Conservation (phyloP, 1,140 invertebrate species). For the Lethrus apterus region DNA sequence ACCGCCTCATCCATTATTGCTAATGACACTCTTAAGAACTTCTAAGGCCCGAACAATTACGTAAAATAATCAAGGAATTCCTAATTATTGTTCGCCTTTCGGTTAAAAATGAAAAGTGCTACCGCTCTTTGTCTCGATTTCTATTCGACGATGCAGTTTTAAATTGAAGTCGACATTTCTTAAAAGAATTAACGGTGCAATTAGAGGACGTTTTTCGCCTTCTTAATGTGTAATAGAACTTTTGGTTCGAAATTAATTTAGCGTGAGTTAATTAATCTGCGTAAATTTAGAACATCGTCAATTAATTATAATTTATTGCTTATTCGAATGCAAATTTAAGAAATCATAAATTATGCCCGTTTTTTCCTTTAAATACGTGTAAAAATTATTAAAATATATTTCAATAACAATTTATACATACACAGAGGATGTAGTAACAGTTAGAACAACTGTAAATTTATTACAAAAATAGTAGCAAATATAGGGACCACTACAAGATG, state of each 20-base stretch:
- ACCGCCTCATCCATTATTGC: constrained; percentile 35
- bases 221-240: constrained; percentile 26
- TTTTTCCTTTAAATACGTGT: background rate
- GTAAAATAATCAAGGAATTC: constrained; percentile 31
- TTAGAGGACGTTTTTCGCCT: constrained; percentile 29
- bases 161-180: constrained; percentile 26
- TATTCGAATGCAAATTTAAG: background rate
- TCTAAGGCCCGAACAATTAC: constrained; percentile 24
- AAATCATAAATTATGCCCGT: background rate
- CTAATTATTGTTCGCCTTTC: constrained; percentile 29
- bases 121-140: constrained; percentile 19
- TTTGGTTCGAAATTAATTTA: constrained; percentile 32
- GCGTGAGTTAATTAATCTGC: constrained; percentile 18
- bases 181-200: constrained; percentile 34
- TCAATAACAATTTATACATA: background rate
- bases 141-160: constrained; percentile 18
- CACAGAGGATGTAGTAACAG: background rate
- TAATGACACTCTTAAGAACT: constrained; percentile 34
- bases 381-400: background rate
- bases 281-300: background rate
- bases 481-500: no score
- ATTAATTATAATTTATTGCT: background rate
- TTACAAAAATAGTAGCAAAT: no score
- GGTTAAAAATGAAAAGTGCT: constrained; percentile 32
- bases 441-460: background rate